Percentiles rank a stretch among this genome's conserved stretches.
Evolutionary conservation across 2,888 invertebrate species (phyloP).

Genomic region (Cephus runcator): DNA sequence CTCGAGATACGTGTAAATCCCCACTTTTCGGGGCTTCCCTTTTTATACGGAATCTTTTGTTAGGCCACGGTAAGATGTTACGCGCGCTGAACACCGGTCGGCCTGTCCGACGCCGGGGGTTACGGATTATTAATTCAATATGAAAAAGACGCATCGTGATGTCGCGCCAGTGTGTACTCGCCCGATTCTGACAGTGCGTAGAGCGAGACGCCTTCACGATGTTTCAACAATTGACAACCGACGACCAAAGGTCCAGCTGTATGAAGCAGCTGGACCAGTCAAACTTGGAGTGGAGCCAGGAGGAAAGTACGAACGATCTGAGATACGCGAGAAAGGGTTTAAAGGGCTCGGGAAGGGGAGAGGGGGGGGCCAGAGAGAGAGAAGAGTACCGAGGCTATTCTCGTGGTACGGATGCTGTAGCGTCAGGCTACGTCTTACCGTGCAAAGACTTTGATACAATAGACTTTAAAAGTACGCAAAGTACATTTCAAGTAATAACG

Average conservation of each 20-base stretch:
- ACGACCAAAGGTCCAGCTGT: constrained; percentile 30
- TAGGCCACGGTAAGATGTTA: constrained; percentile 29
- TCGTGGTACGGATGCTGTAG: constrained; percentile 3
- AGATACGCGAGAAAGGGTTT: neutral
- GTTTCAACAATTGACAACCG: neutral
- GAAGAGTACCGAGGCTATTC: neutral
- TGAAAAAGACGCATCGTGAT: neutral
- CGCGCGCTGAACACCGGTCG: neutral
- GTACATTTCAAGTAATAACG: constrained; percentile 44
- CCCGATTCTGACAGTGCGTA: constrained; percentile 3
- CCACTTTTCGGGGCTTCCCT: constrained; percentile 44
- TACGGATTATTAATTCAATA: neutral
- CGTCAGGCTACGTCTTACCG: constrained; percentile 20
- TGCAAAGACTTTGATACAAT: constrained; percentile 37
- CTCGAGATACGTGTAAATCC: constrained; percentile 12
- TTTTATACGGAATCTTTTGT: constrained; percentile 46
- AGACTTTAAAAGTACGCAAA: constrained; percentile 37
- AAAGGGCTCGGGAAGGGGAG: neutral
- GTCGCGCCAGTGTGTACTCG: neutral
- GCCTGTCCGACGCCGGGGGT: neutral
- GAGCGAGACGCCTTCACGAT: constrained; percentile 1
- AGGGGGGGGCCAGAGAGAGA: neutral
- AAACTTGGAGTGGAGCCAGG: neutral
- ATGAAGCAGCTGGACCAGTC: constrained; percentile 37
- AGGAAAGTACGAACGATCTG: neutral